A percentile compares a stretch with the other conserved stretches of the same genome.
Evolutionary conservation across 2,113 vertebrate genomes (phyloP).

Genomic region (Aphyosemion australe): DNA sequence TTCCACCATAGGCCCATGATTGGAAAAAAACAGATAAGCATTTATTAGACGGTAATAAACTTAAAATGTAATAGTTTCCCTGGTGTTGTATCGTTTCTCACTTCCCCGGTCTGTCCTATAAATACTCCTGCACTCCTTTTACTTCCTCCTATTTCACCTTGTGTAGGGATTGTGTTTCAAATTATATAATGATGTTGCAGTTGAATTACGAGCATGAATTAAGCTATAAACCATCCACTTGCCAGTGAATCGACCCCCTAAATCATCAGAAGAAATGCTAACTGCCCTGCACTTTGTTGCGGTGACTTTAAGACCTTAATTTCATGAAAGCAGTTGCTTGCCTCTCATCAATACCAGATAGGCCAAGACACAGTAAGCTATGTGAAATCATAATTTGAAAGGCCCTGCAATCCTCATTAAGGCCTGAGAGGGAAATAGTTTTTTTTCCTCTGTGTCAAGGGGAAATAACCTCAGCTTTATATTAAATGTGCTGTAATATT

Average conservation of each 20-base stretch:
- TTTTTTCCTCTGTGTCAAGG: constrained; percentile 54
- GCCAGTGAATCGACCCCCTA: constrained; percentile 46
- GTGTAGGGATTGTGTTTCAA: constrained; percentile 30
- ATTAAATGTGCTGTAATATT: constrained; percentile 61
- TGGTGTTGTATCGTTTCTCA: not conserved
- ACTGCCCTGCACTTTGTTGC: constrained; percentile 49
- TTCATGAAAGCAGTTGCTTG: constrained; percentile 59
- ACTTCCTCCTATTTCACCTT: constrained; percentile 39
- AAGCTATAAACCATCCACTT: constrained; percentile 54
- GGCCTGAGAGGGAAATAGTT: constrained; percentile 64
- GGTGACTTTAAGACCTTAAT: constrained; percentile 49
- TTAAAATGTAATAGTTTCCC: not conserved
- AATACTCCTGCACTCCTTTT: constrained; percentile 2
- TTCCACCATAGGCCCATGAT: not conserved
- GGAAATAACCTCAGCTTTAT: constrained; percentile 60
- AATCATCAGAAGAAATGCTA: constrained; percentile 59
- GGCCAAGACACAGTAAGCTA: constrained; percentile 51
- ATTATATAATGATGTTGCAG: constrained; percentile 44
- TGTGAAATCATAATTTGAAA: constrained; percentile 62
- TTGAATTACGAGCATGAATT: constrained; percentile 54
- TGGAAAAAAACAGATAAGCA: not conserved
- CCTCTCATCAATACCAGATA: constrained; percentile 64
- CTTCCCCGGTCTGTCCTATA: not conserved
- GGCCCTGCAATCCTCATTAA: constrained; percentile 65
- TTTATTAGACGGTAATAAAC: not conserved